Evolutionary conservation across 2,888 invertebrate genomes (phyloP).

Genomic region (Hydrotaea diabolus): DNA sequence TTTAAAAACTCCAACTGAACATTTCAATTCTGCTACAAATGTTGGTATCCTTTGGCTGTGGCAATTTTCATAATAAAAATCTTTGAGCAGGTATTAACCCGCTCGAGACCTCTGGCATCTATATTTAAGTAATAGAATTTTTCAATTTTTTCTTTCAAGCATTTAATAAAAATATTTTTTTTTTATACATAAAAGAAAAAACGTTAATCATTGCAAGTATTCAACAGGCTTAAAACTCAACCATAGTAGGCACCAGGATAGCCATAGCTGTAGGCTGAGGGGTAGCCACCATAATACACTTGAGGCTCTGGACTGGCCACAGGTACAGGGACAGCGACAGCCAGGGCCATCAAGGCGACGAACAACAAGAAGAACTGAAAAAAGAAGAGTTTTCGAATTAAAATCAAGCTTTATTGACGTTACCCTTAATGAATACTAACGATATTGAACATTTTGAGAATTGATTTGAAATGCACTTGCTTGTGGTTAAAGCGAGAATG

Average conservation of each 20-base stretch:
- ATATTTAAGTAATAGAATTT: too few relatives aligned
- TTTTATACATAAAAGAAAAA: neutral
- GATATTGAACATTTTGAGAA: constrained; percentile 28
- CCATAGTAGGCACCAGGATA: constrained; percentile 76
- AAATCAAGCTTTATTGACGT: neutral
- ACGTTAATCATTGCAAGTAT: neutral
- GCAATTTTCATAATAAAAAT: too few relatives aligned
- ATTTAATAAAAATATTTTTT: neutral
- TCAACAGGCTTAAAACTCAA: constrained; percentile 56
- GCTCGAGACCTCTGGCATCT: too few relatives aligned
- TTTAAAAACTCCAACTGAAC: too few relatives aligned
- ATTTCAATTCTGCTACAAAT: too few relatives aligned
- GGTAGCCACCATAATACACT: constrained; percentile 74
- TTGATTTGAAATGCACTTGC: constrained; percentile 21
- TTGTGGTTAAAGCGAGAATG: neutral
- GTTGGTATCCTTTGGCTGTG: too few relatives aligned
- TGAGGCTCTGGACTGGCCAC: constrained; percentile 74
- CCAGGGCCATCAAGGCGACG: constrained; percentile 74
- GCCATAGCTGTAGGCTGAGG: constrained; percentile 69
- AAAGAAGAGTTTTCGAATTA: neutral
- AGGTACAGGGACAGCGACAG: constrained; percentile 72
- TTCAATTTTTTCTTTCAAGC: neutral
- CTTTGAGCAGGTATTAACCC: too few relatives aligned
- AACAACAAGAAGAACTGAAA: constrained; percentile 73
- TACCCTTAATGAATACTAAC: neutral